A percentile compares a stretch with the other conserved stretches of the same genome.
Conservation (phyloP, 2,113 vertebrate species). For the Acinonyx jubatus region DNA sequence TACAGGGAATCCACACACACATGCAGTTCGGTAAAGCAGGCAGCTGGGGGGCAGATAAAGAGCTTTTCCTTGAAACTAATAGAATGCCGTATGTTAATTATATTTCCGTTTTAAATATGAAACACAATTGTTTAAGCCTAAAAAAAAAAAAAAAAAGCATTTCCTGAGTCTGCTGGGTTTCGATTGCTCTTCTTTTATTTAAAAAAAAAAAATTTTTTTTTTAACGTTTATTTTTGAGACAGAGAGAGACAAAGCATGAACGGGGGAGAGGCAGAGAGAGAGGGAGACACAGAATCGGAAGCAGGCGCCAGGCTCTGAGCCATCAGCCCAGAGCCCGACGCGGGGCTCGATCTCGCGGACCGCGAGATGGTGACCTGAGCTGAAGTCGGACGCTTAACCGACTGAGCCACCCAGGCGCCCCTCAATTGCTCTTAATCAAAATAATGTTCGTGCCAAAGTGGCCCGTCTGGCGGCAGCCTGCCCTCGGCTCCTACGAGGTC, state of each 20-base stretch:
- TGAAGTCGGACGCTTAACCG: too few species aligned
- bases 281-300: too few species aligned
- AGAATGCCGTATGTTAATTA: neutral
- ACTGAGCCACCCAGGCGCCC: too few species aligned
- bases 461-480: neutral
- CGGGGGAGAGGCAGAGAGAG: too few species aligned
- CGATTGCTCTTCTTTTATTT: neutral
- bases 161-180: neutral
- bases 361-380: too few species aligned
- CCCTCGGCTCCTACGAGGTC: neutral
- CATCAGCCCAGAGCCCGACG: too few species aligned
- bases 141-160: neutral
- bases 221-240: too few species aligned
- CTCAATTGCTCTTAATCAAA: neutral
- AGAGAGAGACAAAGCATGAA: too few species aligned
- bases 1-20: neutral
- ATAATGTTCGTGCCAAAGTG: neutral
- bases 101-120: neutral
- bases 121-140: neutral
- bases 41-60: neutral
- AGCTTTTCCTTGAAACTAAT: neutral
- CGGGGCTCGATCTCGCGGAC: too few species aligned
- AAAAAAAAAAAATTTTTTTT: too few species aligned
- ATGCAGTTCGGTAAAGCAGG: neutral
- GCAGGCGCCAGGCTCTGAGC: too few species aligned